Evolutionary conservation across 2,888 invertebrate species (phyloP).

Genomic region (Rhyacophila evoluta): DNA sequence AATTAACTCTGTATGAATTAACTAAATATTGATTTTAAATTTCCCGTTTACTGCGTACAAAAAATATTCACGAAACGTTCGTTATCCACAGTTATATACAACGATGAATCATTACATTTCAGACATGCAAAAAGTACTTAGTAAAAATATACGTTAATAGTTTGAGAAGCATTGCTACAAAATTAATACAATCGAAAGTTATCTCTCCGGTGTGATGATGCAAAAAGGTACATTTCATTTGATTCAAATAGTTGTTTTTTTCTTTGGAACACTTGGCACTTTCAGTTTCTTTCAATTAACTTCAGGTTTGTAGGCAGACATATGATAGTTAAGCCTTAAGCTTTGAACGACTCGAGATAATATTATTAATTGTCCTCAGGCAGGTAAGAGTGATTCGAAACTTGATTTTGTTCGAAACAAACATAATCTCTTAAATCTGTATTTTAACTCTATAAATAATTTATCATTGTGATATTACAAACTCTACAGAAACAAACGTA

Average conservation of each 20-base stretch:
- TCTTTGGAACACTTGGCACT: slow-evolving; percentile 14
- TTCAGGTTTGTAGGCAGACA: background rate
- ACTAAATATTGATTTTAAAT: too few relatives aligned
- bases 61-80: too few relatives aligned
- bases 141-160: too few relatives aligned
- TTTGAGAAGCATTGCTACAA: too few relatives aligned
- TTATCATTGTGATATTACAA: too few relatives aligned
- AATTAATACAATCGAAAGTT: slow-evolving; percentile 49
- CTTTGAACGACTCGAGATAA: background rate
- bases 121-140: too few relatives aligned
- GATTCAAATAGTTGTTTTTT: background rate
- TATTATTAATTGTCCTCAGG: background rate
- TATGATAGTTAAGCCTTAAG: background rate
- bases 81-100: too few relatives aligned
- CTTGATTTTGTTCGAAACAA: background rate
- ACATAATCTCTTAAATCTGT: background rate
- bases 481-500: too few relatives aligned
- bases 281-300: slow-evolving; percentile 36
- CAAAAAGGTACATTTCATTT: background rate
- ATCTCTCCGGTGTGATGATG: slow-evolving; percentile 42
- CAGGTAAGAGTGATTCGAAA: background rate
- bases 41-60: too few relatives aligned
- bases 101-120: too few relatives aligned
- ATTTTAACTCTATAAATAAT: too few relatives aligned
- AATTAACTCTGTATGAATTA: too few relatives aligned